These are phyloP conservation scores for Torymus auratus DNA, from an alignment of 2,888 invertebrate species.

Conservation along the genomic window DNA sequence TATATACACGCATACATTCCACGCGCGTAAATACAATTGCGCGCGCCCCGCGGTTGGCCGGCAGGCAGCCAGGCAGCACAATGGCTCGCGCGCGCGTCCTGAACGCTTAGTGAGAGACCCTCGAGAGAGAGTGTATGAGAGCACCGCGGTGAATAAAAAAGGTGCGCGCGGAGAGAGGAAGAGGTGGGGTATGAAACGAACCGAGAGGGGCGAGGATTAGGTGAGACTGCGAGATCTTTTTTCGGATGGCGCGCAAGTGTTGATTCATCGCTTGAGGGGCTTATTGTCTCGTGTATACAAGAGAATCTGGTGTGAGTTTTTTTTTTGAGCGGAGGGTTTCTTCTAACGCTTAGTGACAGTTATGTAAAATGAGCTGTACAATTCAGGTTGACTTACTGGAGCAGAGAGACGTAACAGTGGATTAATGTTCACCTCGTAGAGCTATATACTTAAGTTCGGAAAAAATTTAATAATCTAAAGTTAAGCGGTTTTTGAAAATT, in stretches of 20 bases:
- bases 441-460: too few species aligned
- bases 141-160: conserved; percentile 25
- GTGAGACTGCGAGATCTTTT: conserved; percentile 31
- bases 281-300: background rate
- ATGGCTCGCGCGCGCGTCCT: conserved; percentile 66
- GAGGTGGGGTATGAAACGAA: conserved; percentile 11
- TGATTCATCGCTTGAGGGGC: conserved; percentile 57
- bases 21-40: conserved; percentile 68
- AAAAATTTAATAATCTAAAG: too few species aligned
- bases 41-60: conserved; percentile 11
- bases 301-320: conserved; percentile 12
- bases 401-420: too few species aligned
- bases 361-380: too few species aligned
- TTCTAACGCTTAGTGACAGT: too few species aligned
- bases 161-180: conserved; percentile 56
- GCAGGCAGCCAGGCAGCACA: conserved; percentile 57
- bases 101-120: conserved; percentile 60
- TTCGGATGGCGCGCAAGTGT: conserved; percentile 26
- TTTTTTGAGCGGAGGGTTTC: too few species aligned
- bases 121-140: conserved; percentile 45
- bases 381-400: background rate
- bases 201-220: background rate
- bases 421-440: too few species aligned
- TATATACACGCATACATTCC: background rate
- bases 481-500: too few species aligned